Base-by-base conservation (phyloP, 1,140 invertebrate genomes). In the Tigriopus japonicus region DNA sequence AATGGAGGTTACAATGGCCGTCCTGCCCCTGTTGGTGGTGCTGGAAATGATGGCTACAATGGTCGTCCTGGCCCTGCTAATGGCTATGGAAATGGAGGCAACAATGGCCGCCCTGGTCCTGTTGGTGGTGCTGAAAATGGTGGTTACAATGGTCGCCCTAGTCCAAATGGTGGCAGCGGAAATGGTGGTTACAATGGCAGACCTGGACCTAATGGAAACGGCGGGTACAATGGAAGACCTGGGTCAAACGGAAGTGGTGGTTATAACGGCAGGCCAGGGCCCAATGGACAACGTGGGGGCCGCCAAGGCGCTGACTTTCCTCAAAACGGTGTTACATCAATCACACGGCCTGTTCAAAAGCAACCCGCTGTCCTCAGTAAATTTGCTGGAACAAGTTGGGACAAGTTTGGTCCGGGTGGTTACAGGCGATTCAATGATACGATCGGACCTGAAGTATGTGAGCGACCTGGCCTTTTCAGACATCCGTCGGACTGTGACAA, bases 401-500 rank as follows among this genome's bases (percentile, higher is more conserved):
- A 66, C 52, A 51, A 58, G 45, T 67, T 68, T 40, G 67, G 67
- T 12, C 66, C 66, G 1, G 66, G 66, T n/a, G 66, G 65, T 14
- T 54, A 63, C 14, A 54, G 64, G 43, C 65, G 66, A 23, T 62
- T 67, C 51, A 66, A 72, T 53, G 77, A 81, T 60, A 76, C 76
- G 1, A 69, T 83, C 1, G 69, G 19, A 74, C 75, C 74, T 1
- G 67, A 72, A 68, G 79, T 84, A 24, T 88, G 85, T 67, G 79
- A 83, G 62, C 74, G 85, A 66, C 77, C 84, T 6, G 86, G 86
- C 66, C 74, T 88, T 0, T 88, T 88, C 74, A 75, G 84, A 67
- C 85, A 87, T 69, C 86, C 86, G 0, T 81, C 81, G 58, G 77
- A 82, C 62, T 87, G 86, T 67, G 85, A 86, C 66, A 86, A 87